Evolutionary conservation across 2,797 vertebrate genomes (phyloP).

Genomic region (Amblyopsis hoosieri): DNA sequence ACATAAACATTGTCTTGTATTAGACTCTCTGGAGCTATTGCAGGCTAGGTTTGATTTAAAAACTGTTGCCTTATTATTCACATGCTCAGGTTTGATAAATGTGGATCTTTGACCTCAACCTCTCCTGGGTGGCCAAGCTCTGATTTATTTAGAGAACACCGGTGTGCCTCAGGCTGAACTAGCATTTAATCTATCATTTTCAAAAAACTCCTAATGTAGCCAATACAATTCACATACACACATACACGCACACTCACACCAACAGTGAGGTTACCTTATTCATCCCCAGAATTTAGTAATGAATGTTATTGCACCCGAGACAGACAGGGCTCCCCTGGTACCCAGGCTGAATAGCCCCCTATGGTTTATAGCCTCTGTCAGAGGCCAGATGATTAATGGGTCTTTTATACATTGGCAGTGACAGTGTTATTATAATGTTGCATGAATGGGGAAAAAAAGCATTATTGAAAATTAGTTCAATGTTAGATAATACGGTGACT

Average conservation of each 20-base stretch:
- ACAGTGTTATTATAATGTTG: constrained; percentile 65
- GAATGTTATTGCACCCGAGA: constrained; percentile 48
- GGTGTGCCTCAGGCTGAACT: constrained; percentile 21
- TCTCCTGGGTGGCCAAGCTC: constrained; percentile 33
- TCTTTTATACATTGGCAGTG: constrained; percentile 69
- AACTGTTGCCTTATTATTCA: constrained; percentile 15
- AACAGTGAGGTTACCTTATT: constrained; percentile 47
- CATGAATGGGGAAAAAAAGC: constrained; percentile 48
- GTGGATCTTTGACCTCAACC: constrained; percentile 41
- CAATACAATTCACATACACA: constrained; percentile 4
- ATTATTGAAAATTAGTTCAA: constrained; percentile 40
- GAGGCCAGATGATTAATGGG: constrained; percentile 73
- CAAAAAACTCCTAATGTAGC: constrained; percentile 53
- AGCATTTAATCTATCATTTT: constrained; percentile 70
- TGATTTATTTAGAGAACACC: constrained; percentile 29
- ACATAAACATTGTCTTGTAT: neutral
- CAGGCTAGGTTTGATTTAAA: neutral
- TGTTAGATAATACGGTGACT: constrained; percentile 19
- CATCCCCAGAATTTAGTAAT: constrained; percentile 45
- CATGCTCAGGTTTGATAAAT: constrained; percentile 55
- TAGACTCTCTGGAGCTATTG: neutral
- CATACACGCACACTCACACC: constrained; percentile 9
- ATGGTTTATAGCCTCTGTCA: constrained; percentile 50
- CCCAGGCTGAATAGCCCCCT: constrained; percentile 41
- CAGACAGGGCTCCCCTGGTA: constrained; percentile 69